A percentile compares a stretch with the other conserved stretches of the same genome.
phyloP scores from a whole-genome alignment of 2,797 vertebrate genomes.

The Pseudochromis fuscus region DNA sequence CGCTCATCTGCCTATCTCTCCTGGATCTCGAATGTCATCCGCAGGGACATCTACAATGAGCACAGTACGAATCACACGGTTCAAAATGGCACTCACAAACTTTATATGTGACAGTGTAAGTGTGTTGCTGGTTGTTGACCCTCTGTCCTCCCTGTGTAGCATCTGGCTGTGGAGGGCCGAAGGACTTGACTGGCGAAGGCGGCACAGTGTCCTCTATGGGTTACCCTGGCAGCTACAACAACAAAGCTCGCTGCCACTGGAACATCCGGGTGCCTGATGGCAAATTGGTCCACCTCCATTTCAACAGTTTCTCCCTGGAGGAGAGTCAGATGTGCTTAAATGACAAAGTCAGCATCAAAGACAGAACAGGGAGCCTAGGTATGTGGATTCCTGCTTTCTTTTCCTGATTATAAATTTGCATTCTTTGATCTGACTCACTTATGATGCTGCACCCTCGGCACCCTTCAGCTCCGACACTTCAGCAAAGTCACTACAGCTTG shows the following conservation, averaged over 20 bases:
- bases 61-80: constrained; percentile 71
- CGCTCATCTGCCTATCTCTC: constrained; percentile 82
- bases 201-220: constrained; percentile 83
- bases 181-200: constrained; percentile 68
- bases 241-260: constrained; percentile 82
- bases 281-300: constrained; percentile 82
- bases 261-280: constrained; percentile 79
- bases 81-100: constrained; percentile 21
- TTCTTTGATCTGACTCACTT: background rate
- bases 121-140: constrained; percentile 25
- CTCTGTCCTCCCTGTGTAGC: constrained; percentile 62
- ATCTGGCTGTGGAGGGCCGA: constrained; percentile 84
- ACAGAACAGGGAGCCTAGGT: constrained; percentile 81
- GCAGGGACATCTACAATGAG: constrained; percentile 81
- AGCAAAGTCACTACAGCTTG: background rate
- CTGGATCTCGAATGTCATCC: constrained; percentile 83
- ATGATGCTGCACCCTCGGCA: background rate
- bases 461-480: background rate
- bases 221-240: constrained; percentile 80
- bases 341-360: constrained; percentile 81
- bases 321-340: constrained; percentile 81
- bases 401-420: constrained; percentile 7
- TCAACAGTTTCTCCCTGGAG: constrained; percentile 84
- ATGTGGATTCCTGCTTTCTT: constrained; percentile 28
- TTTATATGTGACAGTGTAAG: constrained; percentile 18